These are phyloP conservation scores for Drosophila nigromelanica DNA, from an alignment of 1,140 invertebrate species.

Conservation along the genomic window DNA sequence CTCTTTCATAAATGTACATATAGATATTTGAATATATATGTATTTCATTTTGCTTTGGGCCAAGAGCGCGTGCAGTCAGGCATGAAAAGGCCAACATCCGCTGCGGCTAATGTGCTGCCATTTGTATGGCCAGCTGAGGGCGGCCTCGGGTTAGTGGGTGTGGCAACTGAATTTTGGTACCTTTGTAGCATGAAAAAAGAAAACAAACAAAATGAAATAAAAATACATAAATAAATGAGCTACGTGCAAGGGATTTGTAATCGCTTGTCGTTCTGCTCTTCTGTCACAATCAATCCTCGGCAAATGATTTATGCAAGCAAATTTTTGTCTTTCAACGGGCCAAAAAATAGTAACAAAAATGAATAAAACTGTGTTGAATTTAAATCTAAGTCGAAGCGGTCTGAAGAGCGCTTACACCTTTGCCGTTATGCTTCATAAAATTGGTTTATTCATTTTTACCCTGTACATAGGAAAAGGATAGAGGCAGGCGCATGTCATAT, in stretches of 20 bases:
- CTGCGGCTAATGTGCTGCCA: constrained; percentile 77
- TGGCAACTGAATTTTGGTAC: constrained; percentile 39
- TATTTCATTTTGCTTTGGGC: constrained; percentile 22
- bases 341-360: constrained; percentile 4
- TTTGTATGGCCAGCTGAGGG: constrained; percentile 39
- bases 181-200: constrained; percentile 50
- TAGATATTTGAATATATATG: background rate
- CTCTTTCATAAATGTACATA: constrained; percentile 33
- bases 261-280: constrained; percentile 15
- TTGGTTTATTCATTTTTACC: constrained; percentile 70
- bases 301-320: constrained; percentile 51
- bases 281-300: constrained; percentile 52
- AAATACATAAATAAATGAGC: constrained; percentile 80
- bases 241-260: constrained; percentile 60
- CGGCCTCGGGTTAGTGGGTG: background rate
- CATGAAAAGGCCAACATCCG: constrained; percentile 80
- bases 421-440: constrained; percentile 71
- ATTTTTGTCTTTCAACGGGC: constrained; percentile 29
- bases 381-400: constrained; percentile 25
- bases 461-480: background rate
- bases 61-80: constrained; percentile 50
- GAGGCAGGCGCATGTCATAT: background rate
- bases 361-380: constrained; percentile 36
- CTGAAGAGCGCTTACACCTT: constrained; percentile 59
- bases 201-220: constrained; percentile 55